These are phyloP conservation scores for Gobius niger DNA, from an alignment of 2,113 vertebrate genomes.

Conservation along the genomic window DNA sequence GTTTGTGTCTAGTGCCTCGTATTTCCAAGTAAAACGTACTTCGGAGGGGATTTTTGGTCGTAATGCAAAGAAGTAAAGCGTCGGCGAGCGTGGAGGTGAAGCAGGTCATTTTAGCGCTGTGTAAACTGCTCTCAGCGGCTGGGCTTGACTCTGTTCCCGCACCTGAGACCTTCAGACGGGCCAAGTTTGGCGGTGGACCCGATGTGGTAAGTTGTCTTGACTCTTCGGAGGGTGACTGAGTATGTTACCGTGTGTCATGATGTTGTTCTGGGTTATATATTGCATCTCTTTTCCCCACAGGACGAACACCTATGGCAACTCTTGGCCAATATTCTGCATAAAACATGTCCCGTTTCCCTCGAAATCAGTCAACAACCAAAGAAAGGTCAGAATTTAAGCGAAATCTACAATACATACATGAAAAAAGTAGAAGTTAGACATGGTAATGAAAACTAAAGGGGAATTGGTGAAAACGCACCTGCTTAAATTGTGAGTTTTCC, in stretches of 20 bases:
- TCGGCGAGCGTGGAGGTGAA: slow-evolving; percentile 66
- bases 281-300: slow-evolving; percentile 33
- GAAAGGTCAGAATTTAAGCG: slow-evolving; percentile 23
- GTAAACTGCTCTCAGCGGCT: slow-evolving; percentile 53
- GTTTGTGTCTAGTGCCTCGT: not conserved
- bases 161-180: slow-evolving; percentile 74
- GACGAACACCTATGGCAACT: slow-evolving; percentile 68
- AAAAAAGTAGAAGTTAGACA: no score
- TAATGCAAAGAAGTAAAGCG: slow-evolving; percentile 59
- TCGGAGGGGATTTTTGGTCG: not conserved
- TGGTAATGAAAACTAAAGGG: no score
- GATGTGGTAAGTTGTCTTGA: slow-evolving; percentile 58
- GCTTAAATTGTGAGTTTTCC: no score
- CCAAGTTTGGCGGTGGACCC: slow-evolving; percentile 67
- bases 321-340: slow-evolving; percentile 54
- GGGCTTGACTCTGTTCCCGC: slow-evolving; percentile 61
- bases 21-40: not conserved
- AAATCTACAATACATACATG: no score
- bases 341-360: slow-evolving; percentile 11
- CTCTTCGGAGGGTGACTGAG: no score
- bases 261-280: no score
- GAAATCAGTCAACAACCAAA: not conserved
- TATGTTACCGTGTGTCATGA: no score
- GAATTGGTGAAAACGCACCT: no score
- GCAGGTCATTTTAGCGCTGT: slow-evolving; percentile 67